Conservation (phyloP, 2,888 invertebrate genomes). For the Aradus depressus region DNA sequence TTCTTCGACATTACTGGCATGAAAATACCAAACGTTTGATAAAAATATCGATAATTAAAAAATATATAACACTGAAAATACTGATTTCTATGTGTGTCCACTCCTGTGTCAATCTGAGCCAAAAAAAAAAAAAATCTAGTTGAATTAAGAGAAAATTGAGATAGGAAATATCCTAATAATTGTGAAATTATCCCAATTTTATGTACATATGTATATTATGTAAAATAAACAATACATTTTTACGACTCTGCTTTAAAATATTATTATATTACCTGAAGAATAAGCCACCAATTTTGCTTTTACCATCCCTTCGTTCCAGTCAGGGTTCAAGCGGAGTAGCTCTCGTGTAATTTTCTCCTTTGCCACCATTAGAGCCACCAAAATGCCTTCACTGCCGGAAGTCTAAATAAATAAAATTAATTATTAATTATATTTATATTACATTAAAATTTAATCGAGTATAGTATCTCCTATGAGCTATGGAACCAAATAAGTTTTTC, state of each 20-base stretch:
- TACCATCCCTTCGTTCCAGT: slow-evolving; percentile 49
- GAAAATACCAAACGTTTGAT: too few species aligned
- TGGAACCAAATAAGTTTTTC: neutral
- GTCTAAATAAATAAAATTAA: slow-evolving; percentile 11
- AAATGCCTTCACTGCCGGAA: slow-evolving; percentile 81
- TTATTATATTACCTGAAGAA: slow-evolving; percentile 56
- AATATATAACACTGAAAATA: too few species aligned
- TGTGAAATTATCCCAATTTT: neutral
- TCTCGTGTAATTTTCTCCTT: slow-evolving; percentile 54
- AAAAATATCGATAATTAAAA: too few species aligned
- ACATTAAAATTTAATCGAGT: neutral
- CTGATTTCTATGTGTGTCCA: too few species aligned
- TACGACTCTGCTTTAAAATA: too few species aligned
- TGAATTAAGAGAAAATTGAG: too few species aligned
- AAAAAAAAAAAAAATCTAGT: too few species aligned
- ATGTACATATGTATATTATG: too few species aligned
- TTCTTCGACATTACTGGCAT: too few species aligned
- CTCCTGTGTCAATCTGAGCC: too few species aligned
- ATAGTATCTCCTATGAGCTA: neutral
- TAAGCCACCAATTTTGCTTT: slow-evolving; percentile 67
- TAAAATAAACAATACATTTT: too few species aligned
- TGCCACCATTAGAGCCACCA: slow-evolving; percentile 69
- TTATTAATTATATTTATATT: neutral
- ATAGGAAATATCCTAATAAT: too few species aligned
- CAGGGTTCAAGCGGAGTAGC: slow-evolving; percentile 45